phyloP scores from a whole-genome alignment of 2,797 vertebrate species.

The Anguilla megastoma region DNA sequence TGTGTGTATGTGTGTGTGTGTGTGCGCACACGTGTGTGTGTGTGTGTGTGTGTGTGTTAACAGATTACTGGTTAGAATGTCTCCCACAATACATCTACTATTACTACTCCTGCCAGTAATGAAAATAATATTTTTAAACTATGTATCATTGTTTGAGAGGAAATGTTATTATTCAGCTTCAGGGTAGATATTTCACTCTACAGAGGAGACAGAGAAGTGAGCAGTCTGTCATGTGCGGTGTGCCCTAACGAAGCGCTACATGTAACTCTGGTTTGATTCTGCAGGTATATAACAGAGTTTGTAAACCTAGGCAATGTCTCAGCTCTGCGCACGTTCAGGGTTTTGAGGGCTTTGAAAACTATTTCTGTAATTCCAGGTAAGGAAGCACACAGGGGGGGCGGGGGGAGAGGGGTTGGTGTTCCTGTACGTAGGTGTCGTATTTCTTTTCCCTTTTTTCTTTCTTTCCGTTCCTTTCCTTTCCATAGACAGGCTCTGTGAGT shows the following conservation, averaged over 20 bases:
- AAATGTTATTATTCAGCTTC: neutral
- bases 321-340: slow-evolving; percentile 96
- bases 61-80: neutral
- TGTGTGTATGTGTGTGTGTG: neutral
- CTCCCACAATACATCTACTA: neutral
- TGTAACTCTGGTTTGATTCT: slow-evolving; percentile 97
- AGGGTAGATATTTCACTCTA: neutral
- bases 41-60: neutral
- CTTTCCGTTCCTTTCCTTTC: slow-evolving; percentile 57
- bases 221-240: neutral
- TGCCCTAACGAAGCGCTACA: slow-evolving; percentile 60
- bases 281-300: slow-evolving; percentile 99
- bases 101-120: neutral
- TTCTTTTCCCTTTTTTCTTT: slow-evolving; percentile 52
- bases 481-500: slow-evolving; percentile 82
- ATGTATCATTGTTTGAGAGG: neutral
- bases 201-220: neutral
- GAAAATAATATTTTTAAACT: neutral
- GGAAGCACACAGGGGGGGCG: slow-evolving; percentile 71
- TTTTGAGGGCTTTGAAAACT: slow-evolving; percentile 99
- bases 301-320: slow-evolving; percentile 99
- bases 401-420: slow-evolving; percentile 86
- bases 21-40: too few relatives aligned
- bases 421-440: slow-evolving; percentile 75
- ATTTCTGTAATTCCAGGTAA: slow-evolving; percentile 97